Evolutionary conservation across 2,888 invertebrate genomes (phyloP).

Genomic region (Mythimna impura): DNA sequence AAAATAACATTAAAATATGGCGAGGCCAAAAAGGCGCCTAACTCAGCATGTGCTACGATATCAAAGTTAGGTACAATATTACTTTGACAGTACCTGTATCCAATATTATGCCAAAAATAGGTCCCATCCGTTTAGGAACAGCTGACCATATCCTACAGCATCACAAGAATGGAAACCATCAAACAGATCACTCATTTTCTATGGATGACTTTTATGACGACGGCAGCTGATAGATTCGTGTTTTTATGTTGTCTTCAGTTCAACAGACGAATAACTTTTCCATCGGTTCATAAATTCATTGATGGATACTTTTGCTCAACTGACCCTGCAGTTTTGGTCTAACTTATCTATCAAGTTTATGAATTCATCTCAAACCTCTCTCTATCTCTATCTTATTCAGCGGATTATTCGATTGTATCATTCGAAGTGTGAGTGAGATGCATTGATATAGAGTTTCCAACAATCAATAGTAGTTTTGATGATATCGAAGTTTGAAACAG

Average conservation of each 20-base stretch:
- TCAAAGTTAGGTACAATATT: too few species aligned
- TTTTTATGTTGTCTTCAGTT: constrained; percentile 46
- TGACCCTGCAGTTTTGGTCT: constrained; percentile 34
- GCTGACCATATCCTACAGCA: not conserved
- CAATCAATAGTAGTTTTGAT: not conserved
- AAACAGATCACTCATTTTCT: constrained; percentile 37
- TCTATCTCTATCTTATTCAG: not conserved
- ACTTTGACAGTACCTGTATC: too few species aligned
- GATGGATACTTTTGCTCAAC: constrained; percentile 42
- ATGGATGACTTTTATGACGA: constrained; percentile 47
- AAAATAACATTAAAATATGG: too few species aligned
- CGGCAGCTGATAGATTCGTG: constrained; percentile 43
- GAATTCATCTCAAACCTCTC: not conserved
- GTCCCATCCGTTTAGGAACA: not conserved
- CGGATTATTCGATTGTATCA: not conserved
- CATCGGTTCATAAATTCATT: constrained; percentile 45
- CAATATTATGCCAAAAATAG: not conserved
- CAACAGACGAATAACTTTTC: constrained; percentile 40
- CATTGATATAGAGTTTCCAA: constrained; percentile 4
- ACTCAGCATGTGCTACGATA: too few species aligned
- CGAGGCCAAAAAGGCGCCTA: too few species aligned
- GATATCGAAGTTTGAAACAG: constrained; percentile 10
- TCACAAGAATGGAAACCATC: constrained; percentile 11
- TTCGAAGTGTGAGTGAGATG: constrained; percentile 10
- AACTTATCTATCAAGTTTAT: constrained; percentile 13